Percentiles rank a stretch among this genome's conserved stretches.
phyloP scores from a whole-genome alignment of 2,888 invertebrate genomes.

The Callyntrura sp. region DNA sequence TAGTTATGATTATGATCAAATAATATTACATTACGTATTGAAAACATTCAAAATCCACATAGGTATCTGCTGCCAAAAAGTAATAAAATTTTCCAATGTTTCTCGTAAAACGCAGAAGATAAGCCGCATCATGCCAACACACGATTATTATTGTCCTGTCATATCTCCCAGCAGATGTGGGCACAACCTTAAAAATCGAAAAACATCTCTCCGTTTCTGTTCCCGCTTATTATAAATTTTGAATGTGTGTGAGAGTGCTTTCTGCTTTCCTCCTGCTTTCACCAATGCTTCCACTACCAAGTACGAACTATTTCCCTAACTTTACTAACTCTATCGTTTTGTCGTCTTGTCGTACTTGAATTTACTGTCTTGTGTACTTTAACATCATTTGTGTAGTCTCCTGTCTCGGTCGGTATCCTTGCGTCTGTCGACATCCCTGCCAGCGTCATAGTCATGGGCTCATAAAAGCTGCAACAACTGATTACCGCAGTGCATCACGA shows the following conservation, averaged over 20 bases:
- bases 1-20: not conserved
- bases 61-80: not conserved
- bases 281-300: not conserved
- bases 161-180: not conserved
- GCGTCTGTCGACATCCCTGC: not conserved
- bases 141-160: not conserved
- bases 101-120: not conserved
- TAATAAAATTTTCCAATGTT: not conserved
- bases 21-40: not conserved
- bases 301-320: not conserved
- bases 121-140: not conserved
- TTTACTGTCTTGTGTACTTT: too few relatives aligned
- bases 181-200: not conserved
- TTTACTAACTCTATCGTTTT: not conserved
- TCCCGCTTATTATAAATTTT: constrained; percentile 73
- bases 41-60: constrained; percentile 13
- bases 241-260: constrained; percentile 72
- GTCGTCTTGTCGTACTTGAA: too few relatives aligned
- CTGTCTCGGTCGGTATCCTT: too few relatives aligned
- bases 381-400: too few relatives aligned
- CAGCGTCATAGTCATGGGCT: not conserved
- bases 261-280: constrained; percentile 34
- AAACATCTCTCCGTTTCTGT: constrained; percentile 20
- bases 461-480: constrained; percentile 18
- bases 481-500: constrained; percentile 29